phyloP scores from a whole-genome alignment of 2,113 vertebrate genomes.

The Seriola aureovittata region DNA sequence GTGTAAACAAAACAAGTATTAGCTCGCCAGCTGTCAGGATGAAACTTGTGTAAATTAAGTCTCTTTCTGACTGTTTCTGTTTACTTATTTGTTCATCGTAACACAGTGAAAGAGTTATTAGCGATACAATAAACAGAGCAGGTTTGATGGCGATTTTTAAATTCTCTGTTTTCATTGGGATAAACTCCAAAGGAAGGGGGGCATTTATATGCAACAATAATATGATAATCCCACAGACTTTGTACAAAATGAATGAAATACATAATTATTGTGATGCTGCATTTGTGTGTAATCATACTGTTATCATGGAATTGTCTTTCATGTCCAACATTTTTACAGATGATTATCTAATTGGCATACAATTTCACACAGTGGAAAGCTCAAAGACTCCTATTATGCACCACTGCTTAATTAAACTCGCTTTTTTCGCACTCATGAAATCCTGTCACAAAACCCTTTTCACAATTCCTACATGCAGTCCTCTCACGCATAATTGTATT shows the following conservation, averaged over 20 bases:
- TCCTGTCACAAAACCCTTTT: constrained; percentile 70
- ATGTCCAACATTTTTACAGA: constrained; percentile 68
- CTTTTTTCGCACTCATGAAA: constrained; percentile 66
- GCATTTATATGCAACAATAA: constrained; percentile 15
- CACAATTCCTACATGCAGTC: constrained; percentile 62
- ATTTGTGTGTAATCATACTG: constrained; percentile 57
- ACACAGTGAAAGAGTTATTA: not conserved
- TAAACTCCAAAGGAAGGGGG: accelerated
- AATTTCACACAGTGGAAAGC: constrained; percentile 66
- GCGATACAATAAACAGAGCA: constrained; percentile 1
- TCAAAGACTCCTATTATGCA: constrained; percentile 70
- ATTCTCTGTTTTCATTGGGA: not conserved
- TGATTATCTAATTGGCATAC: constrained; percentile 77
- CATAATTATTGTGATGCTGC: constrained; percentile 48
- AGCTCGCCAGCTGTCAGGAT: constrained; percentile 70
- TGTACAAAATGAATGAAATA: constrained; percentile 38
- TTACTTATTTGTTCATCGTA: constrained; percentile 26
- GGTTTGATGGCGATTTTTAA: not conserved
- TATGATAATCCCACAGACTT: constrained; percentile 34
- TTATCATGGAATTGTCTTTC: constrained; percentile 61
- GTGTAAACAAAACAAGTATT: constrained; percentile 73
- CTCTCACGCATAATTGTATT: constrained; percentile 74
- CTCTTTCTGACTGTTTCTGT: constrained; percentile 36
- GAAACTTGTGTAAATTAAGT: constrained; percentile 57
- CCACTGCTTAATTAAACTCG: constrained; percentile 75